Conservation (phyloP, 2,888 invertebrate genomes). For the Dasypolia templi region DNA sequence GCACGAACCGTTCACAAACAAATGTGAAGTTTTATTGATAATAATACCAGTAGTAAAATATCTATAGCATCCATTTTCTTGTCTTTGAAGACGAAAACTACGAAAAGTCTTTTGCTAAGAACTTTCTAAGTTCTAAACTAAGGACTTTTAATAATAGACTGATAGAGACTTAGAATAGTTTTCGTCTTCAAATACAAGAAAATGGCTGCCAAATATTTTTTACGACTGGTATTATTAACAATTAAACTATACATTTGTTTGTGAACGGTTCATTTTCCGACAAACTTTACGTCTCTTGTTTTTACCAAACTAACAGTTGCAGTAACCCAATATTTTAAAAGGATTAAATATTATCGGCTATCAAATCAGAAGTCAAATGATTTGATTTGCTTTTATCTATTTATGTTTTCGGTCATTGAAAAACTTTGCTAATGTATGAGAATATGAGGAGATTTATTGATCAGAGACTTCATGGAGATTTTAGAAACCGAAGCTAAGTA, state of each 20-base stretch:
- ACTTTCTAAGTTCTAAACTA: slow-evolving; percentile 66
- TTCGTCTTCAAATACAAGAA: slow-evolving; percentile 51
- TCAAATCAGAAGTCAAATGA: too few species aligned
- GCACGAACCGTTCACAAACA: too few species aligned
- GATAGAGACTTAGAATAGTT: slow-evolving; percentile 62
- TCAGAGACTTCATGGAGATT: background rate
- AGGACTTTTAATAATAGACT: slow-evolving; percentile 69
- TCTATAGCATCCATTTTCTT: too few species aligned
- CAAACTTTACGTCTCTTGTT: slow-evolving; percentile 24
- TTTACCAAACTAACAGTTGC: background rate
- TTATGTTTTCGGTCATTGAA: background rate
- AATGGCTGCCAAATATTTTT: slow-evolving; percentile 56
- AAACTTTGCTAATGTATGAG: background rate
- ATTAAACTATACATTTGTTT: slow-evolving; percentile 55
- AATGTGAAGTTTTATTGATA: too few species aligned
- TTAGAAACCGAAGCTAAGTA: slow-evolving; percentile 11
- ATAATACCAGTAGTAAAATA: too few species aligned
- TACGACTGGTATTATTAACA: slow-evolving; percentile 48
- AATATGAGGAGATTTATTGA: background rate
- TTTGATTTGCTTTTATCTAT: background rate
- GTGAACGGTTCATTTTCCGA: too few species aligned
- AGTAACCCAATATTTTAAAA: background rate
- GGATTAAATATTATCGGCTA: background rate
- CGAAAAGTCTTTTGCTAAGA: too few species aligned
- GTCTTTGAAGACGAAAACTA: slow-evolving; percentile 56